A percentile compares a stretch with the other conserved stretches of the same genome.
phyloP scores from a whole-genome alignment of 2,888 invertebrate species.

The Agonopterix heracliana region DNA sequence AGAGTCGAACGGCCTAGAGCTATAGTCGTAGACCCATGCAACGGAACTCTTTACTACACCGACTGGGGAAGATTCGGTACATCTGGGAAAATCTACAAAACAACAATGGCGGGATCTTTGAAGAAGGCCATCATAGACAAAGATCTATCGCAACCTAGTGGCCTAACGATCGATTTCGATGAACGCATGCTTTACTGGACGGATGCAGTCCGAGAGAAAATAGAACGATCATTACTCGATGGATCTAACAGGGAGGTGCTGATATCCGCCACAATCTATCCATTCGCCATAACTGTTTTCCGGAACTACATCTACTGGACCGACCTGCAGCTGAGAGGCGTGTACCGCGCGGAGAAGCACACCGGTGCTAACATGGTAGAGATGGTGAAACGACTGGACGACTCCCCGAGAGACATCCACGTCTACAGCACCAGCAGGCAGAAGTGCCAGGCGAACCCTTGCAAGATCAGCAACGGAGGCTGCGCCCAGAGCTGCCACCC shows the following conservation, averaged over 20 bases:
- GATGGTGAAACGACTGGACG: slow-evolving; percentile 94
- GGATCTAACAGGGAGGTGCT: slow-evolving; percentile 90
- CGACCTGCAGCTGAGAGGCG: slow-evolving; percentile 93
- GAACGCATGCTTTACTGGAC: slow-evolving; percentile 97
- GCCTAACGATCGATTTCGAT: slow-evolving; percentile 96
- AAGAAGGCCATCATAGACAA: slow-evolving; percentile 92
- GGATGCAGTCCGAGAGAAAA: slow-evolving; percentile 96
- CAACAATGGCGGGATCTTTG: slow-evolving; percentile 97
- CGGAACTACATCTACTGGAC: slow-evolving; percentile 97
- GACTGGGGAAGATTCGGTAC: slow-evolving; percentile 97
- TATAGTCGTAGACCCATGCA: slow-evolving; percentile 97
- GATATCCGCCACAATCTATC: slow-evolving; percentile 94
- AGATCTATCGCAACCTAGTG: slow-evolving; percentile 95
- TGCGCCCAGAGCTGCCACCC: slow-evolving; percentile 97
- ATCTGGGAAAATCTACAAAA: slow-evolving; percentile 94
- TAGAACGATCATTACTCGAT: slow-evolving; percentile 92
- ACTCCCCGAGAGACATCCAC: slow-evolving; percentile 94
- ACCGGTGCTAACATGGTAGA: slow-evolving; percentile 96
- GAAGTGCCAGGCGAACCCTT: slow-evolving; percentile 87
- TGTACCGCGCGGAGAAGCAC: slow-evolving; percentile 97
- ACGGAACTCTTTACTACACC: slow-evolving; percentile 95
- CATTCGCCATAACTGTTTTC: slow-evolving; percentile 94
- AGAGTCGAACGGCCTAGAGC: slow-evolving; percentile 95
- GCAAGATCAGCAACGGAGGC: slow-evolving; percentile 94
- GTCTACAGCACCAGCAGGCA: slow-evolving; percentile 89